Conservation (phyloP, 1,140 invertebrate genomes). For the Trichogramma pretiosum region DNA sequence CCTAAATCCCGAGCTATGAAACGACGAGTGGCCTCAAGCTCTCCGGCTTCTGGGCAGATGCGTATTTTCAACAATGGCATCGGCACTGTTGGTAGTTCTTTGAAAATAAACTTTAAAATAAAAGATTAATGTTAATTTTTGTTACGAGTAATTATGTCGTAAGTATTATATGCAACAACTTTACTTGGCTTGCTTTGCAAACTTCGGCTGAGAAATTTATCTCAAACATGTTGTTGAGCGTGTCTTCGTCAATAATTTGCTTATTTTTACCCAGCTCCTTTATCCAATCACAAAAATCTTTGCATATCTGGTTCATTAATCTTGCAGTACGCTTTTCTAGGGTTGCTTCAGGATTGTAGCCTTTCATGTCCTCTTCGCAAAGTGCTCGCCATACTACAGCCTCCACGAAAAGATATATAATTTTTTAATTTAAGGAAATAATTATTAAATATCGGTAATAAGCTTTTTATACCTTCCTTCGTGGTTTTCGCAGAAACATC, state of each 20-base stretch:
- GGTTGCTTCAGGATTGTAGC: constrained; percentile 35
- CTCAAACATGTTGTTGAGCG: constrained; percentile 47
- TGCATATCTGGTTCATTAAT: constrained; percentile 34
- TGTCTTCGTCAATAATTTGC: constrained; percentile 37
- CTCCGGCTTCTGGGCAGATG: constrained; percentile 34
- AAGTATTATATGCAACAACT: no score
- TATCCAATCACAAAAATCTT: constrained; percentile 55
- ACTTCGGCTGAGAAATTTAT: constrained; percentile 50
- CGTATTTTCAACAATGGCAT: constrained; percentile 21
- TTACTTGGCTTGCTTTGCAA: constrained; percentile 44
- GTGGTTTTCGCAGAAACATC: constrained; percentile 31
- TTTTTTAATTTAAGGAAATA: background rate
- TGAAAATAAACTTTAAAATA: constrained; percentile 26
- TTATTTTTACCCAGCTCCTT: constrained; percentile 41
- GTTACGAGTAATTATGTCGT: background rate
- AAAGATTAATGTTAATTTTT: background rate
- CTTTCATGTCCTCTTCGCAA: constrained; percentile 26
- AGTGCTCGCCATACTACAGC: constrained; percentile 32
- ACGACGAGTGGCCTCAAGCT: constrained; percentile 35
- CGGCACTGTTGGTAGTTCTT: constrained; percentile 33
- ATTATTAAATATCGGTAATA: background rate
- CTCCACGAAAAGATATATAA: constrained; percentile 16
- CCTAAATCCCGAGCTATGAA: constrained; percentile 45
- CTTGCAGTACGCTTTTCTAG: constrained; percentile 31
- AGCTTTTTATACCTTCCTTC: constrained; percentile 26